phyloP scores from a whole-genome alignment of 2,113 vertebrate species.

The Capreolus pygargus region DNA sequence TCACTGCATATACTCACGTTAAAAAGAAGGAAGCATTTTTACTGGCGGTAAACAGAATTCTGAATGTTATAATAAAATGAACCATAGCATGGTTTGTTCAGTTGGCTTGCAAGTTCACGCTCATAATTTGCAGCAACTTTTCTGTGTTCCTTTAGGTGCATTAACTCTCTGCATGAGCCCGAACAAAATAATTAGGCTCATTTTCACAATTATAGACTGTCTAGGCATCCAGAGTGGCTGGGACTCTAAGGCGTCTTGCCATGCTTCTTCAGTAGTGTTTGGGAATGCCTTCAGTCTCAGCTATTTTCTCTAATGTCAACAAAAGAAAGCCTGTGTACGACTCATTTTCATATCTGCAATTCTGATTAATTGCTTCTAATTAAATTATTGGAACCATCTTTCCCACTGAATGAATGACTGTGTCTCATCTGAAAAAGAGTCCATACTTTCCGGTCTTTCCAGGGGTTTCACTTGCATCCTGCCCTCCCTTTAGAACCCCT shows the following conservation, averaged over 20 bases:
- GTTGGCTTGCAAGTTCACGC: neutral
- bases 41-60: constrained; percentile 37
- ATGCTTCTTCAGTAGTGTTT: neutral
- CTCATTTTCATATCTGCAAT: neutral
- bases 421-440: neutral
- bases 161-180: neutral
- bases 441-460: neutral
- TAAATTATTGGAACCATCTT: neutral
- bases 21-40: constrained; percentile 67
- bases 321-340: neutral
- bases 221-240: neutral
- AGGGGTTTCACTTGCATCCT: neutral
- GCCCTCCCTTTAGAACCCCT: neutral
- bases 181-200: neutral
- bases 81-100: constrained; percentile 55
- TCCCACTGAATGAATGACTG: neutral
- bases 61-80: constrained; percentile 57
- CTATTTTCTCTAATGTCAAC: neutral
- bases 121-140: constrained; percentile 31
- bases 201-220: neutral
- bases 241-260: neutral
- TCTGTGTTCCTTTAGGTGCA: neutral
- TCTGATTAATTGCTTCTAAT: neutral
- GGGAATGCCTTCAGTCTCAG: neutral
- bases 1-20: constrained; percentile 57